Conservation (phyloP, 2,113 vertebrate species). For the Podarcis muralis region DNA sequence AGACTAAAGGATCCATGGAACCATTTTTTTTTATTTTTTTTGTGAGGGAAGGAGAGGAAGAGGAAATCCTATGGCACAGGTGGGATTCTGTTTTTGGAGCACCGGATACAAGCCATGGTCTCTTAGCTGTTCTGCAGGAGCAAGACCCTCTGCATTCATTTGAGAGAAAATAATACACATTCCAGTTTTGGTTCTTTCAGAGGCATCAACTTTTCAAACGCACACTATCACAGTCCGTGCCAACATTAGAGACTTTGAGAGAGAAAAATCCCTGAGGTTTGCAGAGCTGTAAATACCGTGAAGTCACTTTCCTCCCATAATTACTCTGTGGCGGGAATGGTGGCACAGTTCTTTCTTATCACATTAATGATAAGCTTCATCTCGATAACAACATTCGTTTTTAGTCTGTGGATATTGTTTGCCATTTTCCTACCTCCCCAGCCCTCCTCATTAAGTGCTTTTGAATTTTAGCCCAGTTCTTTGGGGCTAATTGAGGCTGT, state of each 20-base stretch:
- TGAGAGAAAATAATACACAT: not conserved
- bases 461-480: constrained; percentile 15
- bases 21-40: too few relatives aligned
- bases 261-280: not conserved
- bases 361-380: constrained; percentile 25
- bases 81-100: too few relatives aligned
- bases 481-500: constrained; percentile 4
- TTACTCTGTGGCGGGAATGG: not conserved
- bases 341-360: not conserved
- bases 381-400: not conserved
- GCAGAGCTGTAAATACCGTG: fast-evolving
- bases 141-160: too few relatives aligned
- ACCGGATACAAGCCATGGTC: too few relatives aligned
- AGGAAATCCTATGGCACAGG: too few relatives aligned
- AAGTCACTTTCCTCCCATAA: not conserved
- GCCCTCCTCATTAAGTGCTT: constrained; percentile 22
- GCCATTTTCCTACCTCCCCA: constrained; percentile 1
- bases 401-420: not conserved
- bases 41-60: too few relatives aligned
- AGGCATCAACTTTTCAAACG: not conserved
- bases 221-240: not conserved
- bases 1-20: not conserved
- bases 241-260: too few relatives aligned
- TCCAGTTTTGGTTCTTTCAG: not conserved
- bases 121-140: too few relatives aligned